A percentile compares a stretch with the other conserved stretches of the same genome.
Evolutionary conservation across 2,113 vertebrate genomes (phyloP).

Genomic region (Elephas maximus): DNA sequence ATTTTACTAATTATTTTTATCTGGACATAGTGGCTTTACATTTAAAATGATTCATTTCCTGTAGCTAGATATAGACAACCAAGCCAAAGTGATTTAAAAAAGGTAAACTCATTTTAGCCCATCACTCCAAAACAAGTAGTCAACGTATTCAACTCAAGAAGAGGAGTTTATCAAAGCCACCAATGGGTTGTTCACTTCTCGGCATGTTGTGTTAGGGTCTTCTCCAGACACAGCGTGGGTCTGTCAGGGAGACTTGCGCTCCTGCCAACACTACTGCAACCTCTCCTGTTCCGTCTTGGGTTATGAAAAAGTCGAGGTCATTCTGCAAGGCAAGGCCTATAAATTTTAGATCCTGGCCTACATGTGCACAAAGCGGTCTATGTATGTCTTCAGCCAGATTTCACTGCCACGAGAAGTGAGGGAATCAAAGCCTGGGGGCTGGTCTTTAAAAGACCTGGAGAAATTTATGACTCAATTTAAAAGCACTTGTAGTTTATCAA

Average conservation of each 20-base stretch:
- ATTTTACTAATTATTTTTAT: neutral
- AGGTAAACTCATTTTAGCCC: neutral
- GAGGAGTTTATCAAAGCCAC: neutral
- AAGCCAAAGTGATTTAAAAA: neutral
- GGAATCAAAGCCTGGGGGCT: conserved; percentile 8
- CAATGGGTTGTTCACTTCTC: neutral
- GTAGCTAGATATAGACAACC: neutral
- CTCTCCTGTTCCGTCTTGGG: conserved; percentile 5
- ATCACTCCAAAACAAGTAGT: neutral
- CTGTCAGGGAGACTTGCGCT: neutral
- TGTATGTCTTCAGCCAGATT: conserved; percentile 15
- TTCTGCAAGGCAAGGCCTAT: neutral
- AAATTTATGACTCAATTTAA: conserved; percentile 79
- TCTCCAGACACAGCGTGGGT: neutral
- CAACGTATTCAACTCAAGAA: neutral
- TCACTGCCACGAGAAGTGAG: neutral
- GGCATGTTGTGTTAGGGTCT: neutral
- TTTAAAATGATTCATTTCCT: neutral
- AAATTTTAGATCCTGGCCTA: conserved; percentile 30
- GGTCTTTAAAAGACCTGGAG: conserved; percentile 60
- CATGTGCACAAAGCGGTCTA: neutral
- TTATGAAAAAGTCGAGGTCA: conserved; percentile 6
- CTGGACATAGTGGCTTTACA: neutral
- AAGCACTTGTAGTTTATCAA: conserved; percentile 78
- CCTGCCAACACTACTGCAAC: neutral